A percentile compares a stretch with the other conserved stretches of the same genome.
These are phyloP conservation scores for Seriola quinqueradiata DNA, from an alignment of 2,113 vertebrate genomes.

Conservation along the genomic window DNA sequence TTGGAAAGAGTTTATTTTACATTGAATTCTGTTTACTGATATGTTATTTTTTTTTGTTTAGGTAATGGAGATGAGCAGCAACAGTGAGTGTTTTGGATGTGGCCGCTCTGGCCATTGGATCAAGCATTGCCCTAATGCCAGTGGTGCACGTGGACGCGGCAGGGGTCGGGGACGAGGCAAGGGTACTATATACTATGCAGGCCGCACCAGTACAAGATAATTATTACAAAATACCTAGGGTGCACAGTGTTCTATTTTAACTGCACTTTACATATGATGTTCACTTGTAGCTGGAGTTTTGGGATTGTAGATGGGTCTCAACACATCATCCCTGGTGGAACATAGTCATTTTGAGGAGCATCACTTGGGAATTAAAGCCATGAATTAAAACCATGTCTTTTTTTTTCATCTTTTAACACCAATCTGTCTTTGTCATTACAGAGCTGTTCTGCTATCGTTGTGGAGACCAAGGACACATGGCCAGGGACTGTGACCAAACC, in stretches of 20 bases:
- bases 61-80: conserved; percentile 91
- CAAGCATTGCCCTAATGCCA: conserved; percentile 93
- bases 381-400: neutral
- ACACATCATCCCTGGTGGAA: neutral
- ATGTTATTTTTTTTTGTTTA: conserved; percentile 33
- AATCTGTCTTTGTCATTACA: conserved; percentile 71
- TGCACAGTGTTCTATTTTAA: too few relatives aligned
- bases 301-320: neutral
- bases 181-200: conserved; percentile 67
- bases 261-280: neutral
- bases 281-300: neutral
- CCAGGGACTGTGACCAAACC: conserved; percentile 97
- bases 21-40: neutral
- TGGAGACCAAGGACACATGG: conserved; percentile 98
- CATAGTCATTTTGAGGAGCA: neutral
- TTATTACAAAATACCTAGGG: neutral
- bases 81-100: conserved; percentile 98
- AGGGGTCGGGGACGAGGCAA: conserved; percentile 92
- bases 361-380: neutral
- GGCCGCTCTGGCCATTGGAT: conserved; percentile 97
- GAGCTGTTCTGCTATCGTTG: conserved; percentile 94
- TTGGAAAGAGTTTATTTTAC: neutral
- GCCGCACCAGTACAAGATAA: conserved; percentile 2
- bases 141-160: conserved; percentile 89
- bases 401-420: conserved; percentile 14